phyloP scores from a whole-genome alignment of 2,797 vertebrate genomes.

The Microctenopoma stevenorrisi region DNA sequence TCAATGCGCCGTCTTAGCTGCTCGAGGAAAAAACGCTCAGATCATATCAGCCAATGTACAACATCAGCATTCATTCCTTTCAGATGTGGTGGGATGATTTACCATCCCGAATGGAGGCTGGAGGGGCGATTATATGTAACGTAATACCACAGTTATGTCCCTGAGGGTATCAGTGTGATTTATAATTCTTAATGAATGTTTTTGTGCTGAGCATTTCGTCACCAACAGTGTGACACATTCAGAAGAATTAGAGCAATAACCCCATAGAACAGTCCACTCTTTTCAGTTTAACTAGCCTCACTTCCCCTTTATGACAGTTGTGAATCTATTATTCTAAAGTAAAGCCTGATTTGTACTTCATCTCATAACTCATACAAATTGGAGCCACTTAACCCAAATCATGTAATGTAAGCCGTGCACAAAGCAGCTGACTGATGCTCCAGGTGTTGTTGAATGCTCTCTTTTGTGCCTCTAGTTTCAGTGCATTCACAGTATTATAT shows the following conservation, averaged over 20 bases:
- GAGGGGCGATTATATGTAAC: constrained; percentile 25
- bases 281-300: constrained; percentile 24
- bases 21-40: constrained; percentile 38
- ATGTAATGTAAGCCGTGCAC: not conserved
- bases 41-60: constrained; percentile 48
- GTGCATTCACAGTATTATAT: not conserved
- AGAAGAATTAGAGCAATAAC: constrained; percentile 39
- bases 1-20: constrained; percentile 15
- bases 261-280: constrained; percentile 10
- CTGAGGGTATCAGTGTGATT: constrained; percentile 28
- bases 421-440: not conserved
- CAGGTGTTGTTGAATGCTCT: too few relatives aligned
- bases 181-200: constrained; percentile 43
- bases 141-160: constrained; percentile 37
- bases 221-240: constrained; percentile 31
- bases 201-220: constrained; percentile 43
- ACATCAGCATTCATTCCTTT: constrained; percentile 33
- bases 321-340: constrained; percentile 1
- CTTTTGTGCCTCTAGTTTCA: too few relatives aligned
- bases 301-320: constrained; percentile 12
- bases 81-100: constrained; percentile 48
- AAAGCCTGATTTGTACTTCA: constrained; percentile 19
- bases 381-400: not conserved
- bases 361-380: constrained; percentile 1
- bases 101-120: constrained; percentile 32